Conservation (phyloP, 2,888 invertebrate genomes). For the Drosophila leonis region DNA sequence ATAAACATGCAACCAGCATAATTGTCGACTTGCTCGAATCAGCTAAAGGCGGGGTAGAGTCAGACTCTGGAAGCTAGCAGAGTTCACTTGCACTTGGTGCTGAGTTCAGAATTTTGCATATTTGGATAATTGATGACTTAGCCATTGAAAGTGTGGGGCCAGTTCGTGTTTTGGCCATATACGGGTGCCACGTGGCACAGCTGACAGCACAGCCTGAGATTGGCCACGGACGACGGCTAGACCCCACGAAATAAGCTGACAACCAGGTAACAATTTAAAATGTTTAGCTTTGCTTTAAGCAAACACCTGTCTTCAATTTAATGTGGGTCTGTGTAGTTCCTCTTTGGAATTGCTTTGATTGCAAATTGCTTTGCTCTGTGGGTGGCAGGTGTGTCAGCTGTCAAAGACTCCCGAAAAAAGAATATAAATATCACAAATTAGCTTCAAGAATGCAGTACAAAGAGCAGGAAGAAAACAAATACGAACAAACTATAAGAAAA, state of each 20-base stretch:
- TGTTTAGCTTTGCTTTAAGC: constrained; percentile 33
- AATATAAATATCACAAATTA: background rate
- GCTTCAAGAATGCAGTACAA: background rate
- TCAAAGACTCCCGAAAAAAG: background rate
- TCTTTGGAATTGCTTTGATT: constrained; percentile 8
- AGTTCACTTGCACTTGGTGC: background rate
- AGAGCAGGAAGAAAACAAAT: background rate
- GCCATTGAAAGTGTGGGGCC: background rate
- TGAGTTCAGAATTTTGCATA: constrained; percentile 24
- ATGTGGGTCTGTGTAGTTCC: constrained; percentile 28
- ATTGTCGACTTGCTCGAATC: constrained; percentile 43
- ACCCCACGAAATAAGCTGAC: constrained; percentile 37
- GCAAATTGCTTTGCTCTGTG: constrained; percentile 11
- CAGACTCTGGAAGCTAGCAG: too few species aligned
- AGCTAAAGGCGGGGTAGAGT: constrained; percentile 7
- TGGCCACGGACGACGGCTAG: constrained; percentile 17
- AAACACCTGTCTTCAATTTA: constrained; percentile 60
- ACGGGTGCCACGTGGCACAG: constrained; percentile 28
- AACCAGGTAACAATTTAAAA: constrained; percentile 15
- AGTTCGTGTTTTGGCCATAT: constrained; percentile 12
- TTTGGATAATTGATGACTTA: constrained; percentile 1
- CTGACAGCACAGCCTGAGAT: constrained; percentile 23
- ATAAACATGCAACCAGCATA: constrained; percentile 55
- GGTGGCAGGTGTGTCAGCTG: constrained; percentile 7
- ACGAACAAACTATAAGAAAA: background rate